Conservation (phyloP, 2,113 vertebrate species). For the Sturnira hondurensis region DNA sequence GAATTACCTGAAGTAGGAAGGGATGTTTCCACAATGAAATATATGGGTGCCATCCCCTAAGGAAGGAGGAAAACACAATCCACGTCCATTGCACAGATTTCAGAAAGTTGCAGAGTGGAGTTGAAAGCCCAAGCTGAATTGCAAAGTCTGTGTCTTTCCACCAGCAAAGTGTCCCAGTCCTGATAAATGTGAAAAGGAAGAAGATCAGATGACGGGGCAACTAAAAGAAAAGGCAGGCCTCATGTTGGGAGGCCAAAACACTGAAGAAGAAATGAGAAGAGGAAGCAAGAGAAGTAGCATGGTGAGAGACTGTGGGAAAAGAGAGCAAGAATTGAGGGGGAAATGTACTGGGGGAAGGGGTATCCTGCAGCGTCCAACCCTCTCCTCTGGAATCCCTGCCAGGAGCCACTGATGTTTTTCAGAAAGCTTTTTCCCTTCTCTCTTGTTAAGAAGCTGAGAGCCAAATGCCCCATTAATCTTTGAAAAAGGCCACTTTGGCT, state of each 20-base stretch:
- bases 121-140: neutral
- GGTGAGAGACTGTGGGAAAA: slow-evolving; percentile 22
- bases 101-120: neutral
- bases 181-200: neutral
- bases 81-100: neutral
- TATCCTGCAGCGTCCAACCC: slow-evolving; percentile 28
- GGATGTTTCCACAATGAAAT: neutral
- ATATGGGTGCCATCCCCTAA: neutral
- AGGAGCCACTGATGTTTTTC: slow-evolving; percentile 56
- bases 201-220: neutral
- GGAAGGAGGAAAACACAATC: neutral
- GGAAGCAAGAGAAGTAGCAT: slow-evolving; percentile 30
- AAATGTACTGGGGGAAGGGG: neutral
- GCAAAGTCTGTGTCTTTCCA: neutral
- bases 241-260: neutral
- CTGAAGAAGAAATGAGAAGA: slow-evolving; percentile 25
- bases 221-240: slow-evolving; percentile 44
- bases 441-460: slow-evolving; percentile 49
- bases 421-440: slow-evolving; percentile 66
- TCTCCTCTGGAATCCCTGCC: neutral
- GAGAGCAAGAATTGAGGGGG: neutral
- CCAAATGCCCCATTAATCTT: slow-evolving; percentile 68
- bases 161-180: neutral
- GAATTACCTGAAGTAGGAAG: neutral
- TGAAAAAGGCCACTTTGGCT: slow-evolving; percentile 57